Conservation (phyloP, 37 sponge, comb jelly and placozoan genomes). For the Axinella damicornis region DNA sequence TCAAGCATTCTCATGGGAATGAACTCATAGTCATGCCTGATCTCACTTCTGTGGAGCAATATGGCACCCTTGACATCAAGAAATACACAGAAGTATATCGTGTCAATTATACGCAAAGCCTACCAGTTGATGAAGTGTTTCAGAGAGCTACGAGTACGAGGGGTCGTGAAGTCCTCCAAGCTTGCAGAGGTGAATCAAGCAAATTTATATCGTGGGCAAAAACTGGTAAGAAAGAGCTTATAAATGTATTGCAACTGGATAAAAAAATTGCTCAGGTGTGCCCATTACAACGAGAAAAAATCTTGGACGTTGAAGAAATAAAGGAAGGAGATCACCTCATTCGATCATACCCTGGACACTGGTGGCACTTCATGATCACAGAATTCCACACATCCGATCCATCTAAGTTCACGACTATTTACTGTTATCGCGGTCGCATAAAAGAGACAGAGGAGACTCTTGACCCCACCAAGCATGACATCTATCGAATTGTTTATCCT, state of each 20-base stretch:
- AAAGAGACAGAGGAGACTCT: conserved; percentile 18
- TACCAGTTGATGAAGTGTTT: conserved; percentile 21
- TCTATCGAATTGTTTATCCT: conserved; percentile 45
- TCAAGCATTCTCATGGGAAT: not conserved
- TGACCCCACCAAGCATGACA: conserved; percentile 19
- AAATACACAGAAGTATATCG: conserved; percentile 20
- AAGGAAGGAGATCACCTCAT: conserved; percentile 46
- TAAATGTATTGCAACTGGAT: not conserved
- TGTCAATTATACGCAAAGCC: conserved; percentile 20
- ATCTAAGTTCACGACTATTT: not conserved
- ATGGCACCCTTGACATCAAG: not conserved
- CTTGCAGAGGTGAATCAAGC: not conserved
- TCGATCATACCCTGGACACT: conserved; percentile 3
- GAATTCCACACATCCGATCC: not conserved
- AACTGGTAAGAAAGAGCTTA: conserved; percentile 17
- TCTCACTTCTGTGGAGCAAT: not conserved
- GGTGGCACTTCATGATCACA: conserved; percentile 44
- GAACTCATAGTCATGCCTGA: conserved; percentile 4
- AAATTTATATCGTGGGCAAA: conserved; percentile 41
- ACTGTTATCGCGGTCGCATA: conserved; percentile 1
- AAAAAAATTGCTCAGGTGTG: conserved; percentile 23
- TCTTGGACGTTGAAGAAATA: conserved; percentile 22
- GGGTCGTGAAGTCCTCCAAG: conserved; percentile 1
- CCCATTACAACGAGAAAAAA: conserved; percentile 25
- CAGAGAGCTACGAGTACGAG: conserved; percentile 9